Conservation (phyloP, 2,888 invertebrate species). For the Hipparchia semele region DNA sequence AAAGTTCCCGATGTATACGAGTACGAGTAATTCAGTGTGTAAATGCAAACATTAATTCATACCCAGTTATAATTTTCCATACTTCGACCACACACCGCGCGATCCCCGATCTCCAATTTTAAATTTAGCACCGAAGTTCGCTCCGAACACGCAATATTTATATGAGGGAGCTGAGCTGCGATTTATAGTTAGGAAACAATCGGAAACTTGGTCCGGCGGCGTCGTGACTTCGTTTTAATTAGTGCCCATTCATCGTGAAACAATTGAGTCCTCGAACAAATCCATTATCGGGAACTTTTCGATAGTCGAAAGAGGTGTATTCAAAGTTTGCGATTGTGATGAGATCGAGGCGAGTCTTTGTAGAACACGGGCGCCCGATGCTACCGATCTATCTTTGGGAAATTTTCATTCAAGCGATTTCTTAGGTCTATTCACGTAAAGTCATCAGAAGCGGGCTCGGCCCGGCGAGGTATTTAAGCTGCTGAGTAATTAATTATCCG, state of each 20-base stretch:
- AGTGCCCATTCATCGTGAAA: constrained; percentile 82
- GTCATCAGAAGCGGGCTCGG: constrained; percentile 12
- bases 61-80: constrained; percentile 9
- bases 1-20: constrained; percentile 11
- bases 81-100: constrained; percentile 10
- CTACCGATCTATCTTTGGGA: constrained; percentile 34
- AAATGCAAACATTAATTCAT: constrained; percentile 14
- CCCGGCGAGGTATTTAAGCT: constrained; percentile 9
- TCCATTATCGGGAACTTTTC: constrained; percentile 81
- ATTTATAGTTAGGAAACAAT: constrained; percentile 80
- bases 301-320: constrained; percentile 81
- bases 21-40: background rate
- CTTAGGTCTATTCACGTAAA: constrained; percentile 13
- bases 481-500: constrained; percentile 14
- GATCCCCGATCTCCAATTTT: constrained; percentile 63
- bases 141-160: constrained; percentile 68
- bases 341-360: constrained; percentile 59
- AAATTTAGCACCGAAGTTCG: constrained; percentile 77
- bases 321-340: constrained; percentile 72
- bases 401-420: constrained; percentile 35
- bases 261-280: constrained; percentile 80
- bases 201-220: constrained; percentile 75
- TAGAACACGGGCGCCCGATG: constrained; percentile 55
- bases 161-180: constrained; percentile 70
- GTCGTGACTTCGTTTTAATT: constrained; percentile 83